Base-by-base conservation (phyloP, 2,113 vertebrate species). In the Pachycephala philippinensis region DNA sequence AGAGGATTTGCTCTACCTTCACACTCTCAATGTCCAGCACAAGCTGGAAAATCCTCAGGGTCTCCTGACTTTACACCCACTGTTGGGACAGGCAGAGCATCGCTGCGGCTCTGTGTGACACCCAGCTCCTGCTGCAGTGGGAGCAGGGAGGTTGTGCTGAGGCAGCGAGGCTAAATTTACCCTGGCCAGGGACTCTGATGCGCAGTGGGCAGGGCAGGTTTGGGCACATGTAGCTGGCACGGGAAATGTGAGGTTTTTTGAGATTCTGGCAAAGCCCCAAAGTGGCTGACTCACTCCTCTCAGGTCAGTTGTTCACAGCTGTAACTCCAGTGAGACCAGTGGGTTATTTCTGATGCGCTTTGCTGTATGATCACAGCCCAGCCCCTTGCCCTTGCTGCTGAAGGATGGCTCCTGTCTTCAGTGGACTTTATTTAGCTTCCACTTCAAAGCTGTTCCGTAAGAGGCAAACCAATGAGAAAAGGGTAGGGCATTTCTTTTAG, bases 221-320 rank as follows among this genome's bases (percentile, higher is more conserved):
- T 65, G 59, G 72, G 84, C 69, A 53, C 77, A 37, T 6, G 0
- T 35, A 27, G 45, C 39, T 50, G 60, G 53, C 13, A 60, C 50
- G 66, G 50, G 75, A 84, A 86, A 49, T 93, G 61, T 50, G 87
- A 90, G 63, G 27, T 10, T 42, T 95, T 56, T 59, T 61, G 91
- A 94, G 75, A 47, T 66, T 23, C 82, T 95, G 94, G 92, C 93
- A 66, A 84, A 93, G 59, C 33, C 75, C 82, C 92, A 88, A 65
- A 91, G 81, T 76, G 84, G 85, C 84, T 96, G 93, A 96, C 71
- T 96, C 91, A 96, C 59, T 91, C 52, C 69, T 85, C 95, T 88
- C 87, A 64, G 85, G 92, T 94, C 95, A 91, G 49, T 8, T 87
- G 75, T 47, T 89, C 78, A 57, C 84, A 95, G 84, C 66, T 94